Evolutionary conservation across 2,113 vertebrate genomes (phyloP).

Genomic region (Cygnus buccinator): DNA sequence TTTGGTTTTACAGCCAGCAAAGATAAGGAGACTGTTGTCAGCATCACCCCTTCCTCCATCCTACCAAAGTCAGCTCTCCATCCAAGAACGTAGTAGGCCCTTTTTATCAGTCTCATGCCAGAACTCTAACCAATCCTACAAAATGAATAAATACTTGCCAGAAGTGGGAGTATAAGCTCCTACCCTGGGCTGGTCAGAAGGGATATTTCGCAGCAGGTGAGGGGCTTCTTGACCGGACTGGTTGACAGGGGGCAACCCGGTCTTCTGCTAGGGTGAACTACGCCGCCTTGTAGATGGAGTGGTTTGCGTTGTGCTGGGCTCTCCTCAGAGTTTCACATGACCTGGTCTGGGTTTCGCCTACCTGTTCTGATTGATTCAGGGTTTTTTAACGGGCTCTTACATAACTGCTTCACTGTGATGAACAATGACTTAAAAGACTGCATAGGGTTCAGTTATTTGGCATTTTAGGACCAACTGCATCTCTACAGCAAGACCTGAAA

Average conservation of each 20-base stretch:
- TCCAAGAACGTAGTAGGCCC: rapidly evolving
- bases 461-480: not conserved
- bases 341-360: not conserved
- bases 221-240: not conserved
- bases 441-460: not conserved
- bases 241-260: not conserved
- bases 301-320: not conserved
- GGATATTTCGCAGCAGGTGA: not conserved
- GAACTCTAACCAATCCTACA: not conserved
- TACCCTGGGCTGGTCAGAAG: not conserved
- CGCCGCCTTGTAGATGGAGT: not conserved
- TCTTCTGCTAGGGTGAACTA: not conserved
- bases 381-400: not conserved
- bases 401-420: not conserved
- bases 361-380: not conserved
- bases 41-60: not conserved
- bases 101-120: not conserved
- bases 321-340: not conserved
- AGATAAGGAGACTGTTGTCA: not conserved
- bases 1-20: not conserved
- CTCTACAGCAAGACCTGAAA: not conserved
- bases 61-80: not conserved
- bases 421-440: not conserved
- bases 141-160: not conserved
- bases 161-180: not conserved